These are phyloP conservation scores for Caenorhabditis becei DNA, from an alignment of 2,888 invertebrate species.

Conservation along the genomic window DNA sequence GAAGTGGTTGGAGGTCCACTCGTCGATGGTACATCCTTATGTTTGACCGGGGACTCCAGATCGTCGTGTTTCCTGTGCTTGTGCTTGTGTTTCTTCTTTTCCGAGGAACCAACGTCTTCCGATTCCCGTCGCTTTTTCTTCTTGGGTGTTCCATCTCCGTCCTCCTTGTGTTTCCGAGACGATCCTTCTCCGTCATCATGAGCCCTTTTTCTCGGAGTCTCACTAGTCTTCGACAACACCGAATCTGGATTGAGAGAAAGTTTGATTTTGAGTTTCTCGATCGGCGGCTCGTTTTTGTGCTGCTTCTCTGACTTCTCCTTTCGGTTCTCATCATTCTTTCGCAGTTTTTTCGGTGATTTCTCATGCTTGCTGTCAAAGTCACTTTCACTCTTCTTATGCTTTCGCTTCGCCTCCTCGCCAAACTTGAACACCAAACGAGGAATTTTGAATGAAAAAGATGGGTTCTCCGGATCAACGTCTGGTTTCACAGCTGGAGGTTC, in stretches of 20 bases:
- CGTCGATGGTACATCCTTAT: not conserved
- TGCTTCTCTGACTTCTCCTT: not conserved
- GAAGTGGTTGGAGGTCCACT: not conserved
- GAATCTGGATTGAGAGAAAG: not conserved
- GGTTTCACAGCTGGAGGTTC: not conserved
- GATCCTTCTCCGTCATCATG: not conserved
- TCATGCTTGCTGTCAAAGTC: conserved; percentile 25
- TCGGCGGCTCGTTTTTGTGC: not conserved
- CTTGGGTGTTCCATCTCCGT: conserved; percentile 4
- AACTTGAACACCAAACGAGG: conserved; percentile 12
- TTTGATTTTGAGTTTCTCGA: conserved; percentile 2
- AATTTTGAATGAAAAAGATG: conserved; percentile 32
- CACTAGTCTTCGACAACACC: not conserved
- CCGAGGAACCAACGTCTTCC: conserved; percentile 12
- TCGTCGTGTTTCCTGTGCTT: conserved; percentile 17
- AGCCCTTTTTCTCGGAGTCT: not conserved
- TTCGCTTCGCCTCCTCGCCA: conserved; percentile 22
- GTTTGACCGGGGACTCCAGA: not conserved
- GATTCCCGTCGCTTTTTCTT: conserved; percentile 25
- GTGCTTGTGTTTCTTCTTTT: conserved; percentile 31
- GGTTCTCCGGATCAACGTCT: not conserved
- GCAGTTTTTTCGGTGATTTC: not conserved
- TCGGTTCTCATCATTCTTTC: not conserved
- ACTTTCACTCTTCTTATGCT: conserved; percentile 28
- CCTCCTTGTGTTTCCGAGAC: not conserved